A percentile compares a stretch with the other conserved stretches of the same genome.
These are phyloP conservation scores for Eupeodes luniger DNA, from an alignment of 2,888 invertebrate species.

Conservation along the genomic window DNA sequence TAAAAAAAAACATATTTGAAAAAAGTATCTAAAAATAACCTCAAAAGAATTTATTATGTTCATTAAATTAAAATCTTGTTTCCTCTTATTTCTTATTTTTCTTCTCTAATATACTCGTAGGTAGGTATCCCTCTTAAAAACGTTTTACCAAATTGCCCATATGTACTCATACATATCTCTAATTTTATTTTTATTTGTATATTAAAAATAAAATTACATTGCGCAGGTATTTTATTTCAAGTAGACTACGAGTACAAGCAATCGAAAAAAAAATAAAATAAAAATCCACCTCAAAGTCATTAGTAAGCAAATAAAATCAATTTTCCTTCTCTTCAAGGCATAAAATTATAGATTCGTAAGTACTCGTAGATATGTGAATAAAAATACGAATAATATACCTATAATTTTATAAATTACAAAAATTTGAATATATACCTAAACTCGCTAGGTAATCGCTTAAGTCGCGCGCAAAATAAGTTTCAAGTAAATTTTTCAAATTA, in stretches of 20 bases:
- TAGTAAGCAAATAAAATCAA: constrained; percentile 57
- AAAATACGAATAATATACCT: neutral
- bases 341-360: neutral
- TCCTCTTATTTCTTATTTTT: neutral
- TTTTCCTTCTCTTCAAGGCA: constrained; percentile 9
- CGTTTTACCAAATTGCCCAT: neutral
- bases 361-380: no score
- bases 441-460: no score
- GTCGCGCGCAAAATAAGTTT: constrained; percentile 11
- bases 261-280: neutral
- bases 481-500: constrained; percentile 7
- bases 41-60: constrained; percentile 1
- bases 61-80: neutral
- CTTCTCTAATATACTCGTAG: no score
- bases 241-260: neutral
- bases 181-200: constrained; percentile 26
- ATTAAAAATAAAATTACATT: constrained; percentile 34
- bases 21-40: constrained; percentile 7
- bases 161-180: neutral
- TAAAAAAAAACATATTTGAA: neutral
- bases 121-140: neutral
- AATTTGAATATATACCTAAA: constrained; percentile 20
- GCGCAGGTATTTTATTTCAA: constrained; percentile 40
- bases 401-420: constrained; percentile 40
- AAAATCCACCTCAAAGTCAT: constrained; percentile 53